Percentiles rank a stretch among this genome's conserved stretches.
These are phyloP conservation scores for Heliconius sara DNA, from an alignment of 2,888 invertebrate genomes.

Conservation along the genomic window DNA sequence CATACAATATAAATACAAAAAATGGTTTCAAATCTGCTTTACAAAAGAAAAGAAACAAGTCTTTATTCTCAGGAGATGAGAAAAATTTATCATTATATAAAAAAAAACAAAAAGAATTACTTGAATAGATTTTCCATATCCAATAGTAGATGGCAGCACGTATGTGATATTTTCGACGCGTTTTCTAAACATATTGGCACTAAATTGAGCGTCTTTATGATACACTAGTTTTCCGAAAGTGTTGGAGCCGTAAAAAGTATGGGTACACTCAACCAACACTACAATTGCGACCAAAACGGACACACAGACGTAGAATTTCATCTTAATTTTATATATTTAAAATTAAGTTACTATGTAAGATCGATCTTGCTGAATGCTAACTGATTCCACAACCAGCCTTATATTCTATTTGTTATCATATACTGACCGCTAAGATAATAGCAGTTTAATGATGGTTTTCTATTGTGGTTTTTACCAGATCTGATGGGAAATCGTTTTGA, in stretches of 20 bases:
- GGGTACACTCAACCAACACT: conserved; percentile 59
- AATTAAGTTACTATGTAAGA: neutral
- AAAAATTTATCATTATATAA: neutral
- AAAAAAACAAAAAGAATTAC: conserved; percentile 47
- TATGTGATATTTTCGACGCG: conserved; percentile 64
- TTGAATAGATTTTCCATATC: conserved; percentile 58
- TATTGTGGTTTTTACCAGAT: conserved; percentile 11
- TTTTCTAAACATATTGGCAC: conserved; percentile 58
- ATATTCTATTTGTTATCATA: conserved; percentile 3
- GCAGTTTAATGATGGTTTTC: neutral
- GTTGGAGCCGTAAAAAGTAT: conserved; percentile 67
- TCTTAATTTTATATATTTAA: conserved; percentile 10
- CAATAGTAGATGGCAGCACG: conserved; percentile 51
- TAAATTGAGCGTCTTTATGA: conserved; percentile 55
- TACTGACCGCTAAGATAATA: neutral
- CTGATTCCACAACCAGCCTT: neutral
- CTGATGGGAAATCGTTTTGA: neutral
- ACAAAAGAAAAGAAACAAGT: too few species aligned
- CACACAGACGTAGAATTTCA: conserved; percentile 33
- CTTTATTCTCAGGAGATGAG: too few species aligned
- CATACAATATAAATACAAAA: too few species aligned
- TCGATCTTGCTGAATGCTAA: neutral
- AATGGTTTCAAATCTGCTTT: too few species aligned
- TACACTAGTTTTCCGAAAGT: conserved; percentile 58
- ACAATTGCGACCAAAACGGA: conserved; percentile 51